Percentiles rank a stretch among this genome's conserved stretches.
These are phyloP conservation scores for Acanthochromis polyacanthus DNA, from an alignment of 2,113 vertebrate species.

Conservation along the genomic window DNA sequence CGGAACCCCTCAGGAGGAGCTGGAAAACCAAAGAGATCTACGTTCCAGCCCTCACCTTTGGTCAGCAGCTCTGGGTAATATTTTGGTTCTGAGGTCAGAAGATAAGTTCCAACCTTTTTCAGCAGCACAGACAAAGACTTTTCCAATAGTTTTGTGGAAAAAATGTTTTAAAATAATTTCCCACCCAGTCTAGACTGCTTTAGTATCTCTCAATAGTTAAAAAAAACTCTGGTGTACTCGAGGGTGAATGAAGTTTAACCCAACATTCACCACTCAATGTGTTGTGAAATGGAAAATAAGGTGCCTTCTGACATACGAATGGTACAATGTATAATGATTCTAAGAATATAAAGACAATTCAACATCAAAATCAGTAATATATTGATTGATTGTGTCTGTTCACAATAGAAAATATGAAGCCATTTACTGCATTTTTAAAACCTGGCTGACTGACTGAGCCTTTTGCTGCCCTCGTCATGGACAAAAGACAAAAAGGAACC, in stretches of 20 bases:
- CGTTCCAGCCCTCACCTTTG: no score
- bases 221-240: neutral
- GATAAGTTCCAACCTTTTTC: neutral
- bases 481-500: slow-evolving; percentile 29
- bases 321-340: slow-evolving; percentile 3
- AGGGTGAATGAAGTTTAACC: neutral
- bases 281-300: slow-evolving; percentile 34
- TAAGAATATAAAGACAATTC: slow-evolving; percentile 25
- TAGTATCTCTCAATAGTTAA: neutral
- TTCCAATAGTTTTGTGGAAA: no score
- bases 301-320: slow-evolving; percentile 65
- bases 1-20: no score
- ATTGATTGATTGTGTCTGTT: slow-evolving; percentile 34
- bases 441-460: slow-evolving; percentile 32
- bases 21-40: no score
- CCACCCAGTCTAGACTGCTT: slow-evolving; percentile 23
- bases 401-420: slow-evolving; percentile 22
- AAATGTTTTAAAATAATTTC: slow-evolving; percentile 32
- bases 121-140: no score
- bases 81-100: no score
- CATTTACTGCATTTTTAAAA: slow-evolving; percentile 25
- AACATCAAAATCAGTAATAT: slow-evolving; percentile 11
- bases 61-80: no score
- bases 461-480: neutral
- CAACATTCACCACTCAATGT: neutral